Conservation (phyloP, 2,797 vertebrate genomes). For the Nyctibius grandis region DNA sequence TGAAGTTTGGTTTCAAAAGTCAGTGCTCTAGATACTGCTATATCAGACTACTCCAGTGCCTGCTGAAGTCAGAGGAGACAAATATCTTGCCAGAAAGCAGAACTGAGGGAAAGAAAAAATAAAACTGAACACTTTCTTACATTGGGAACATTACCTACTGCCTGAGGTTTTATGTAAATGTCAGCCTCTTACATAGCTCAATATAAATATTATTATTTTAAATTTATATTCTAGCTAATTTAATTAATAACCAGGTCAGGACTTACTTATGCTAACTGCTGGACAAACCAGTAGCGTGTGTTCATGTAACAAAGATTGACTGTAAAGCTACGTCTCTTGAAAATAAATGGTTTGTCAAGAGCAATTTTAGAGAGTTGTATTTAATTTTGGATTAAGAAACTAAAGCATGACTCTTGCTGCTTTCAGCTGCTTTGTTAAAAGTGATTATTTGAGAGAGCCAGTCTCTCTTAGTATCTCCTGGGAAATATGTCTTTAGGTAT, state of each 20-base stretch:
- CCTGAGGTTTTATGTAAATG: constrained; percentile 6
- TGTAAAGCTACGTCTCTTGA: background rate
- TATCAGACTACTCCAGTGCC: background rate
- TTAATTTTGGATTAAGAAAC: background rate
- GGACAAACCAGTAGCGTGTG: background rate
- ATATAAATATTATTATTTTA: constrained; percentile 4
- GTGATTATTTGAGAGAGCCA: background rate
- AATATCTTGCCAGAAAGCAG: background rate
- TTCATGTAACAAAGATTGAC: background rate
- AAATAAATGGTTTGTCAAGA: background rate
- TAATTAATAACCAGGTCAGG: constrained; percentile 23
- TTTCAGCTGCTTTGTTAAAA: background rate
- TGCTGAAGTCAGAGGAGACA: background rate
- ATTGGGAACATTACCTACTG: background rate
- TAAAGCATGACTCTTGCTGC: background rate
- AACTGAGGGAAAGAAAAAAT: background rate
- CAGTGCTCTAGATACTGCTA: background rate
- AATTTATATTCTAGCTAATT: background rate
- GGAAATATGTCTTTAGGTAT: background rate
- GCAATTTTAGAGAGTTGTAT: background rate
- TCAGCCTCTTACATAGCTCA: background rate
- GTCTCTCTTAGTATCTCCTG: background rate
- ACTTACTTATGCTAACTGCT: background rate
- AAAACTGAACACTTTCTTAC: background rate
- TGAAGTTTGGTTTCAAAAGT: background rate